Base-by-base conservation (phyloP, 2,113 vertebrate genomes). In the Antennarius striatus region DNA sequence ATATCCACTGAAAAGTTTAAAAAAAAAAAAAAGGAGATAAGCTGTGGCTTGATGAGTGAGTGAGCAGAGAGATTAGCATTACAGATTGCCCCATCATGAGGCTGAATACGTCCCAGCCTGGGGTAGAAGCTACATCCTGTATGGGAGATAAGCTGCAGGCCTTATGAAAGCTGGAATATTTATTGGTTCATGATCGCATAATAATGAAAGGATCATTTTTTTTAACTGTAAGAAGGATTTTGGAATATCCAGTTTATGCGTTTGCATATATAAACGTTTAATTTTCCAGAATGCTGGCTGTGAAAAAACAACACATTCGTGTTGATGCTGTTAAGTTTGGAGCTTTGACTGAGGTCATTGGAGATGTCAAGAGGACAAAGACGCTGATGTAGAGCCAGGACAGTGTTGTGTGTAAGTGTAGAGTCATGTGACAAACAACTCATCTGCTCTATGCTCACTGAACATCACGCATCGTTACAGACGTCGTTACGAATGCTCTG, bases 51-150 rank as follows among this genome's bases (percentile, higher is more conserved):
- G 60, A 82, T 69, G 39, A 40, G 10, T 40, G 66, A 77, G 58
- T 47, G 73, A 80, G 32, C 9, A n/a, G 32, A 45, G 42, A 77
- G 73, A 85, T 85, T 79, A 78, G 53, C 43, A 56, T 6, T 52
- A 71, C 55, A 52, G 64, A 16, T 54, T 28, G 5, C 45, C 29
- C 49, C 32, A 59, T 48, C 13, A 48, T 43, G 30, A 60, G 36
- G 65, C 46, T 62, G 65, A 58, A 58, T 56, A 32, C 70, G 32
- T 45, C 30, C 56, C 47, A 16, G 61, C 40, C 6, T 63, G 39
- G 12, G 14, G 15, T 61, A 54, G 40, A 68, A 75, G 58, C 32
- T 42, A 55, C 22, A 64, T 66, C 59, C 48, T 54, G 0, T 6
- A 16, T 9, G 30, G 17, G 30, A 66, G 69, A 80, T 79, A 79